phyloP scores from a whole-genome alignment of 2,888 invertebrate genomes.

The Papilio gigon region DNA sequence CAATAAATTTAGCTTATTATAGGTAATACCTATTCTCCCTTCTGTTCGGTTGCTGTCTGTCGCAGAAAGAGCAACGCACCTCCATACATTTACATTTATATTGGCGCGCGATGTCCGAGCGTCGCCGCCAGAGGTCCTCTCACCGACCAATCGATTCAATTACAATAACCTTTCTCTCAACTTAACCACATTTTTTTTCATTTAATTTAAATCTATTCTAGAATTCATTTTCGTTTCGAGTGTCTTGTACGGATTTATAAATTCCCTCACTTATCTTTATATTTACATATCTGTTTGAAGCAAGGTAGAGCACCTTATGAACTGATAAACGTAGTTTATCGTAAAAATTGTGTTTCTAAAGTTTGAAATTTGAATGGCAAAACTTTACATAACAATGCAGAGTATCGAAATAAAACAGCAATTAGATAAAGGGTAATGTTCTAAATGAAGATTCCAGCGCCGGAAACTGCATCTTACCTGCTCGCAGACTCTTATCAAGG shows the following conservation, averaged over 20 bases:
- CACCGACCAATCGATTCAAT: conserved; percentile 65
- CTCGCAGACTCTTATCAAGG: conserved; percentile 46
- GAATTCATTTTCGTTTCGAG: not conserved
- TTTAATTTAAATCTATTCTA: conserved; percentile 34
- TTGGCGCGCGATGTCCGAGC: conserved; percentile 67
- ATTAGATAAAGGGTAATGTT: conserved; percentile 33
- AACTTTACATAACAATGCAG: not conserved
- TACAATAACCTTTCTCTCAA: conserved; percentile 55
- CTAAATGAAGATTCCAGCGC: conserved; percentile 29
- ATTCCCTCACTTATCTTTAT: not conserved
- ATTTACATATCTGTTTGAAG: not conserved
- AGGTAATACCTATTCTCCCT: conserved; percentile 36
- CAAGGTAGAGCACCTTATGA: too few relatives aligned
- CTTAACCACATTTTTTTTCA: conserved; percentile 3
- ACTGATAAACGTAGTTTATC: not conserved
- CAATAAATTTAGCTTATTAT: not conserved
- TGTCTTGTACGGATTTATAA: not conserved
- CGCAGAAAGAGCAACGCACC: conserved; percentile 58
- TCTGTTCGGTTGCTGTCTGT: conserved; percentile 42
- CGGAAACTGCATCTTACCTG: conserved; percentile 49
- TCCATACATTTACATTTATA: conserved; percentile 80
- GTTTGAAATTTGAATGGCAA: too few relatives aligned
- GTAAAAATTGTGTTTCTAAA: too few relatives aligned
- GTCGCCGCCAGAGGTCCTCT: conserved; percentile 50
- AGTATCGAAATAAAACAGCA: conserved; percentile 17